phyloP scores from a whole-genome alignment of 1,140 invertebrate genomes.

The Cydia pomonella region DNA sequence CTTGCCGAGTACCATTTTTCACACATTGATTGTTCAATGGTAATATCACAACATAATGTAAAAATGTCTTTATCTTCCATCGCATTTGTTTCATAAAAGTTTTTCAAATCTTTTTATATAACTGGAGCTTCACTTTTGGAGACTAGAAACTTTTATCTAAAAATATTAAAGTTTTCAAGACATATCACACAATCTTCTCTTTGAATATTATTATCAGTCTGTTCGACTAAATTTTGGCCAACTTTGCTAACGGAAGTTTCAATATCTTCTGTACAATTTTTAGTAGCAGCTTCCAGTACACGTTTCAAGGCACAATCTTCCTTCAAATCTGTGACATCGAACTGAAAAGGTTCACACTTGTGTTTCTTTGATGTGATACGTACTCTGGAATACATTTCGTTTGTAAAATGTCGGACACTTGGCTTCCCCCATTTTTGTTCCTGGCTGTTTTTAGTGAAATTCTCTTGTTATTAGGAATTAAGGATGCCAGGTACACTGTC shows the following conservation, averaged over 20 bases:
- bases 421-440: too few relatives aligned
- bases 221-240: conserved; percentile 1
- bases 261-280: not conserved
- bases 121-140: not conserved
- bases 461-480: too few relatives aligned
- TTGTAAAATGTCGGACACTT: too few relatives aligned
- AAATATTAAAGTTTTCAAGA: conserved; percentile 14
- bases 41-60: not conserved
- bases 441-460: too few relatives aligned
- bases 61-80: conserved; percentile 2
- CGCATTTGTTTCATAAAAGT: not conserved
- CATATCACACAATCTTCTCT: conserved; percentile 10
- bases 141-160: not conserved
- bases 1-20: not conserved
- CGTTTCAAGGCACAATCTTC: conserved; percentile 13
- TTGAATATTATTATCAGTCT: not conserved
- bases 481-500: too few relatives aligned
- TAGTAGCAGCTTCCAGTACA: conserved; percentile 9
- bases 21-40: conserved; percentile 16
- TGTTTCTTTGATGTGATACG: not conserved
- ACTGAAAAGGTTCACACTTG: conserved; percentile 13
- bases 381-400: conserved; percentile 6
- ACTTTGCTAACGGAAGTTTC: conserved; percentile 5
- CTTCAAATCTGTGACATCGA: conserved; percentile 12
- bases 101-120: not conserved